Conservation (phyloP, 2,797 vertebrate genomes). For the Lutjanus argentimaculatus region DNA sequence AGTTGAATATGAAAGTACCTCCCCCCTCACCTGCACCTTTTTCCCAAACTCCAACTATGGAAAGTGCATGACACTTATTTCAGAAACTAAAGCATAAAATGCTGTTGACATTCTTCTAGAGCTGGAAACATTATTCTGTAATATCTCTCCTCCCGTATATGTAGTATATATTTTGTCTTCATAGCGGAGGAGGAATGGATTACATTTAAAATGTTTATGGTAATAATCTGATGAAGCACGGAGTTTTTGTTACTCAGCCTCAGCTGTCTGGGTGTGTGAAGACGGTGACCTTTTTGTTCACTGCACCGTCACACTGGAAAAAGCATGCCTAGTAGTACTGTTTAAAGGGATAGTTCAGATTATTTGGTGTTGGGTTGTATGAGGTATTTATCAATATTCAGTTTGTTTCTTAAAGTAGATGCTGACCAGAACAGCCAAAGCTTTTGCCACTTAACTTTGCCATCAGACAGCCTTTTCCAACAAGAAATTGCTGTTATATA, state of each 20-base stretch:
- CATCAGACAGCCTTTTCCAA: too few relatives aligned
- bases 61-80: conserved; percentile 43
- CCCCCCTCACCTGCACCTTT: conserved; percentile 29
- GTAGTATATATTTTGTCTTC: background rate
- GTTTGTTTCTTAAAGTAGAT: too few relatives aligned
- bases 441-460: too few relatives aligned
- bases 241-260: background rate
- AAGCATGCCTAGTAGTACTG: background rate
- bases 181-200: background rate
- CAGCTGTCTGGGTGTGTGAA: conserved; percentile 6
- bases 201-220: background rate
- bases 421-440: too few relatives aligned
- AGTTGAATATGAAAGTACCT: conserved; percentile 39
- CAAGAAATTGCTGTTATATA: too few relatives aligned
- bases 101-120: conserved; percentile 13
- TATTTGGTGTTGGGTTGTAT: too few relatives aligned
- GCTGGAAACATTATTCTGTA: conserved; percentile 18
- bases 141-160: background rate
- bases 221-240: background rate
- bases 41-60: conserved; percentile 39
- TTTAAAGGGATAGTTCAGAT: too few relatives aligned
- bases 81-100: conserved; percentile 24
- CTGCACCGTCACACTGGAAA: background rate
- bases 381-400: too few relatives aligned
- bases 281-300: conserved; percentile 2